These are phyloP conservation scores for Harpegnathos saltator DNA, from an alignment of 1,140 invertebrate species.

Conservation along the genomic window DNA sequence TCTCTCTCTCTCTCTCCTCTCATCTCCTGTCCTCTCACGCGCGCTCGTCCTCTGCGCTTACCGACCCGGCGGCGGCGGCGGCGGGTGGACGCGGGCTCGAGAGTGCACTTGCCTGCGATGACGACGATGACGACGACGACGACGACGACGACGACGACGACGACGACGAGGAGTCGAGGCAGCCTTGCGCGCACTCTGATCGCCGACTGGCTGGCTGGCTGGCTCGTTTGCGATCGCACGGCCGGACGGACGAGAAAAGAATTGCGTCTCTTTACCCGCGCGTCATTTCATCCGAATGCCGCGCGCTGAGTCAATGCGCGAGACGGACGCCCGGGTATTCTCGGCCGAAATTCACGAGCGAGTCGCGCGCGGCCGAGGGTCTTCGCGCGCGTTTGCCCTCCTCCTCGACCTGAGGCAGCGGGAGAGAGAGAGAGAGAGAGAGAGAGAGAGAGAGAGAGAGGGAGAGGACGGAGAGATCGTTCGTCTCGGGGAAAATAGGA, in stretches of 20 bases:
- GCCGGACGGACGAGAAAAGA: constrained; percentile 47
- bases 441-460: background rate
- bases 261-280: constrained; percentile 78
- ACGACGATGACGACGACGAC: no score
- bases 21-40: no score
- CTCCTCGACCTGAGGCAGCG: background rate
- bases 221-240: constrained; percentile 48
- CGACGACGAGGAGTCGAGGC: constrained; percentile 16
- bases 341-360: constrained; percentile 38
- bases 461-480: background rate
- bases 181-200: no score
- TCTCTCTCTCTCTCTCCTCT: constrained; percentile 3
- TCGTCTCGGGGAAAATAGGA: background rate
- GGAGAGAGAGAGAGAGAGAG: background rate
- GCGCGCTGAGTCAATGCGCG: constrained; percentile 29
- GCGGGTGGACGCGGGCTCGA: no score
- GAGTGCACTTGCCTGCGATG: no score
- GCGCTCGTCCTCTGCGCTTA: no score
- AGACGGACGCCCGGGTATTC: constrained; percentile 43
- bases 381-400: constrained; percentile 24
- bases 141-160: no score
- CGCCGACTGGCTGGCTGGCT: no score
- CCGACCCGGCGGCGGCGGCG: no score
- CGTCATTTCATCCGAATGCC: constrained; percentile 82
- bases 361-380: constrained; percentile 50